These are phyloP conservation scores for Scelioninae gen. 1 DNA, from an alignment of 2,888 invertebrate species.

Conservation along the genomic window DNA sequence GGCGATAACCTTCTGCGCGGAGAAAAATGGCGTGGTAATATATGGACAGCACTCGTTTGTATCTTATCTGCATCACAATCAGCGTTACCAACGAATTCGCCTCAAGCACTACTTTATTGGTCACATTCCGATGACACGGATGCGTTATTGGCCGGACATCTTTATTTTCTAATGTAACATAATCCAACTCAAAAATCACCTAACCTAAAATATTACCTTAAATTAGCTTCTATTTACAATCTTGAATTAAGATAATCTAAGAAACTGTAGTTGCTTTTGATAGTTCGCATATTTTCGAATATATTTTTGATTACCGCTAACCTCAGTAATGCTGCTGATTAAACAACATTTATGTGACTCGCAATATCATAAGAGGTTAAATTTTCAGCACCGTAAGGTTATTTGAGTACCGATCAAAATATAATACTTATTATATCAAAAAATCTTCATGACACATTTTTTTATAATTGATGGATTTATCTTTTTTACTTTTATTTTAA, in stretches of 20 bases:
- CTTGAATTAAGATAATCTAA: not conserved
- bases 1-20: slow-evolving; percentile 60
- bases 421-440: no score
- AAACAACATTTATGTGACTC: no score
- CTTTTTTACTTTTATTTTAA: no score
- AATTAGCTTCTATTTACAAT: not conserved
- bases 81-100: slow-evolving; percentile 67
- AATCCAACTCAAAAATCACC: not conserved
- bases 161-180: slow-evolving; percentile 55
- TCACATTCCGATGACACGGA: slow-evolving; percentile 67
- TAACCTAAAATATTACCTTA: slow-evolving; percentile 2
- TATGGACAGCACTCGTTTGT: slow-evolving; percentile 68
- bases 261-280: no score
- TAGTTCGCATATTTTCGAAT: no score
- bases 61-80: slow-evolving; percentile 69
- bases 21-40: slow-evolving; percentile 67
- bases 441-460: no score
- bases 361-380: no score
- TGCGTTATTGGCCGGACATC: slow-evolving; percentile 55
- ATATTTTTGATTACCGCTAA: no score
- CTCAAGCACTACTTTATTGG: slow-evolving; percentile 63
- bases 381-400: no score
- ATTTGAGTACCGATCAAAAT: no score
- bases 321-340: no score
- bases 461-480: no score